Evolutionary conservation across 2,888 invertebrate species (phyloP), one percentile per base, ranked within the genome.

Genomic region (Scaeva pyrastri): DNA sequence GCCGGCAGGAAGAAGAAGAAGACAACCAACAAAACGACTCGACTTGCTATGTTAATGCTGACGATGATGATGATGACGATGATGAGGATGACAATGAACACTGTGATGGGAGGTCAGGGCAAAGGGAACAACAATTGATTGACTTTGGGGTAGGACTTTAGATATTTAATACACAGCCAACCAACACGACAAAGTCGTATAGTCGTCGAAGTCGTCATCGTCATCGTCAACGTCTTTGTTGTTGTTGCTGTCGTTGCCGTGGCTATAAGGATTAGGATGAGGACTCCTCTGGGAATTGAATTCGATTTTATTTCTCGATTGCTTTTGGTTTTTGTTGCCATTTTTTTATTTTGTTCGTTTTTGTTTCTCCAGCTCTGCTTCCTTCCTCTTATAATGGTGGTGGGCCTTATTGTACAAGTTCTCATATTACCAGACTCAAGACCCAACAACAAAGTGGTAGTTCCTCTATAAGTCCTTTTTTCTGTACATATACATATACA

Each of bases 71-170:
- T 58, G 79, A 70, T 72, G 76, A 64, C 56, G 73, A 60, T 72
- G 64, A 56, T 41, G 50, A 68, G 14, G 64, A 36, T 31, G 43
- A 19, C 31, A 31, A 19, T 45, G 58, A 36, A 11, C 48, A 41
- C 8, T 43, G 41, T 14, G 66, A 56, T 39, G 62, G 19, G 12
- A 48, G 60, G 31, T 48, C 55, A 62, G 58, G 45, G 45, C 55
- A 48, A 43, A 56, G 48, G 21, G 52, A 76, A 72, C 45, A 85
- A 81, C 77, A 86, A 86, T 78, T 86, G 82, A 86, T 86, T 86
- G 86, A 86, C 86, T 86, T 86, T 86, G 86, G 86, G 86, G 82
- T 77, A 86, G 86, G 86, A 86, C 86, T 86, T 77, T 81, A 64
- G 86, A 78, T 78, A 82, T 64, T 76, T 82, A 82, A 86, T 82